Evolutionary conservation across 1,140 invertebrate genomes (phyloP).

Genomic region (Metaphire vulgaris): DNA sequence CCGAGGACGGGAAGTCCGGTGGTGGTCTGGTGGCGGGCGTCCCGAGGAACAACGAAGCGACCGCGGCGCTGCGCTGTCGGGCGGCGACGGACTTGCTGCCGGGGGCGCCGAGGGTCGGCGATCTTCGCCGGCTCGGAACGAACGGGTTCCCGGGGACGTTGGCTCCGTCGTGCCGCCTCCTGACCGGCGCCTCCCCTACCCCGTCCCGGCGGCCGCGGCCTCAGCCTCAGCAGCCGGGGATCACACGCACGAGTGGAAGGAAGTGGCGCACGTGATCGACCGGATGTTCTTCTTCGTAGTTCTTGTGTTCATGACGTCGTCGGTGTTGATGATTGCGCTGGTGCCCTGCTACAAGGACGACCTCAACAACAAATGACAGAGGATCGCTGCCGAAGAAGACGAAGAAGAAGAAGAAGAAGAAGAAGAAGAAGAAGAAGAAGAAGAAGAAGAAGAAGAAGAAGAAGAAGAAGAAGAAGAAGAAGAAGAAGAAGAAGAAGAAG

Average conservation of each 20-base stretch:
- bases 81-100: neutral
- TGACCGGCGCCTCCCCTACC: neutral
- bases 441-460: no score
- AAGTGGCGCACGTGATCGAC: conserved; percentile 17
- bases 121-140: neutral
- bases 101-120: neutral
- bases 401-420: no score
- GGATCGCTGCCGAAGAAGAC: no score
- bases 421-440: no score
- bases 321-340: conserved; percentile 9
- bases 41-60: neutral
- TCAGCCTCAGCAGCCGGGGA: neutral
- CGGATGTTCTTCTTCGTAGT: conserved; percentile 19
- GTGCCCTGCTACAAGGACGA: conserved; percentile 18
- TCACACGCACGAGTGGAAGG: conserved; percentile 19
- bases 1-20: neutral
- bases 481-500: no score
- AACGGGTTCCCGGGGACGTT: neutral
- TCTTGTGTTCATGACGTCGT: conserved; percentile 19
- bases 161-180: neutral
- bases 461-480: no score
- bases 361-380: no score
- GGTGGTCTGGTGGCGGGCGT: neutral
- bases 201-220: neutral
- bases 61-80: neutral